Evolutionary conservation across 1,140 invertebrate genomes (phyloP).

Genomic region (Trigoniulus corallinus): DNA sequence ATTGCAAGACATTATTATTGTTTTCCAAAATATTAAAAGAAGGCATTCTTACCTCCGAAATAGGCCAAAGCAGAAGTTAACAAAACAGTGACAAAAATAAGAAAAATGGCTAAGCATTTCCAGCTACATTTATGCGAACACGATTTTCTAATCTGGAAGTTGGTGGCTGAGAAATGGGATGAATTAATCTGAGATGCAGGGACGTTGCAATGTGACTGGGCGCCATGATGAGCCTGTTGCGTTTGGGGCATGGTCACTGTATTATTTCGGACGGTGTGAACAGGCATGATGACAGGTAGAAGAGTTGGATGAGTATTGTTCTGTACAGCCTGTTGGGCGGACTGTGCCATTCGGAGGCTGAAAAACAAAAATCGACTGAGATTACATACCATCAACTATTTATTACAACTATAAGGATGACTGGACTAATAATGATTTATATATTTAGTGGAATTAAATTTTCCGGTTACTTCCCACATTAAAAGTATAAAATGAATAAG

Average conservation of each 20-base stretch:
- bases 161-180: conserved; percentile 45
- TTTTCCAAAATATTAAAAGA: too few relatives aligned
- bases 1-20: too few relatives aligned
- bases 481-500: too few relatives aligned
- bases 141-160: conserved; percentile 83
- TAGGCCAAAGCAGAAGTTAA: conserved; percentile 81
- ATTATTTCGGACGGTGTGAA: conserved; percentile 34
- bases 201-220: conserved; percentile 33
- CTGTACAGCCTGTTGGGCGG: neutral
- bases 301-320: neutral
- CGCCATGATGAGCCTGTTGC: neutral
- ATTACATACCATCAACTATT: too few relatives aligned
- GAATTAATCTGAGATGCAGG: conserved; percentile 41
- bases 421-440: too few relatives aligned
- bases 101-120: conserved; percentile 80
- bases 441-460: too few relatives aligned
- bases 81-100: conserved; percentile 71
- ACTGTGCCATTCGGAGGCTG: too few relatives aligned
- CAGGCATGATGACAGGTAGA: conserved; percentile 19
- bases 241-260: conserved; percentile 4
- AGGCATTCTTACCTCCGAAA: conserved; percentile 88
- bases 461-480: too few relatives aligned
- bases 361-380: too few relatives aligned
- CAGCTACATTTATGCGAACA: conserved; percentile 83
- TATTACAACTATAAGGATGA: too few relatives aligned